Percentiles rank a stretch among this genome's conserved stretches.
These are phyloP conservation scores for Glyphotaelius pellucidus DNA, from an alignment of 2,888 invertebrate genomes.

Conservation along the genomic window DNA sequence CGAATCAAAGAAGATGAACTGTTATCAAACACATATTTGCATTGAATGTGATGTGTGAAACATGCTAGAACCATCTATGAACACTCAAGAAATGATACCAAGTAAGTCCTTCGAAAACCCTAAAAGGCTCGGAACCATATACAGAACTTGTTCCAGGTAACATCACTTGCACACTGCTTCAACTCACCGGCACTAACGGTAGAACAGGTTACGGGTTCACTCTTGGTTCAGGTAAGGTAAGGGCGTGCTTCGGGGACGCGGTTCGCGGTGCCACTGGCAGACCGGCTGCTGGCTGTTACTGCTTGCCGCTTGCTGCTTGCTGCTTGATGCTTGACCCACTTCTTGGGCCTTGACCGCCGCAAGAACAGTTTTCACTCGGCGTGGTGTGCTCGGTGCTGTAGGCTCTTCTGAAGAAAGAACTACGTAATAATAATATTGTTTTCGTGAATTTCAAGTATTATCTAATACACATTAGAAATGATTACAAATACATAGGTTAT, in stretches of 20 bases:
- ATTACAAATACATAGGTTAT: not conserved
- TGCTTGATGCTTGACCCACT: conserved; percentile 54
- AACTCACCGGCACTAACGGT: conserved; percentile 20
- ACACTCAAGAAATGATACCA: not conserved
- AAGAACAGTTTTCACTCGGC: conserved; percentile 62
- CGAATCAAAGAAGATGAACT: not conserved
- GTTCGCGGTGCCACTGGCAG: conserved; percentile 15
- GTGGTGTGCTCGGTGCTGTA: not conserved
- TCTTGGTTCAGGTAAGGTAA: not conserved
- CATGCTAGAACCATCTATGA: not conserved
- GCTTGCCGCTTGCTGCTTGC: not conserved
- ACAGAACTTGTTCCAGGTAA: not conserved
- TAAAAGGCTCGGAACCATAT: not conserved
- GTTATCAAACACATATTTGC: not conserved
- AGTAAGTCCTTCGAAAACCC: not conserved
- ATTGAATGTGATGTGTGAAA: not conserved
- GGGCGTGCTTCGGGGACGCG: not conserved
- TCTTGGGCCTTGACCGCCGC: conserved; percentile 63
- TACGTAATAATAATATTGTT: not conserved
- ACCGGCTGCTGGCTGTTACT: not conserved
- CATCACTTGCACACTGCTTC: conserved; percentile 2
- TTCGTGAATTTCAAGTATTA: not conserved
- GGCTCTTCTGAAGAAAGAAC: not conserved
- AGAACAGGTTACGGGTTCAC: not conserved
- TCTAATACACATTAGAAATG: not conserved